Evolutionary conservation across 2,797 vertebrate species (phyloP), one percentile per base, ranked within the genome.

Genomic region (Neostethus bicornis): DNA sequence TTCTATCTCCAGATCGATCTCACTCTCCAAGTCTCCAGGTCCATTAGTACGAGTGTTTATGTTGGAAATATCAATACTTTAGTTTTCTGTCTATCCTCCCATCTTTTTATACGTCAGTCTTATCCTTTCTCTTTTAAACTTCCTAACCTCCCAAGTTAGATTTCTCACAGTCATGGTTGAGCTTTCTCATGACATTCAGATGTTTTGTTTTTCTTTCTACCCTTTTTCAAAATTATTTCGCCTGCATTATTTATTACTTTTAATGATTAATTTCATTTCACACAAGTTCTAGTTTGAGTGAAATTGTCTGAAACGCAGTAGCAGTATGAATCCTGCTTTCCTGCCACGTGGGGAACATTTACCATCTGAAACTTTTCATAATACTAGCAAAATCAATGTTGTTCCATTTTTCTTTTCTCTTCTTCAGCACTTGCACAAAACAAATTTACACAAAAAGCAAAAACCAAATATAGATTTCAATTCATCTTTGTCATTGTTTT

Each of bases 41-140:
- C 79, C 71, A 86, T 87, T 85, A 85, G 71, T 65, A 78, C 19
- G 51, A 81, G 78, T 84, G 78, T 85, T 88, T 81, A 83, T 86
- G 52, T 71, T 79, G 61, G 71, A 84, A 82, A 85, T 77, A 85
- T 83, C 81, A 67, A 85, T 87, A 80, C 42, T 32, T 60, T 41
- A 64, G 13, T 35, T 67, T 50, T 74, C 53, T 17, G 34, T 66
- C 38, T 46, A 8, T 68, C 38, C 41, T 3, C 7, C 8, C 24
- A 19, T 64, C 52, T 6, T 53, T 78, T 66, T 64, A 61, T 45
- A 39, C 41, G 47, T 9, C 49, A 42, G 28, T 60, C 51, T 51
- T 39, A 35, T 47, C 42, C 48, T 46, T 3, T 23, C 1, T 25
- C 37, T 28, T 57, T 68, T 58, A 64, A 63, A 46, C 41, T 67